Evolutionary conservation across 2,888 invertebrate genomes (phyloP).

Genomic region (Autographa gamma): DNA sequence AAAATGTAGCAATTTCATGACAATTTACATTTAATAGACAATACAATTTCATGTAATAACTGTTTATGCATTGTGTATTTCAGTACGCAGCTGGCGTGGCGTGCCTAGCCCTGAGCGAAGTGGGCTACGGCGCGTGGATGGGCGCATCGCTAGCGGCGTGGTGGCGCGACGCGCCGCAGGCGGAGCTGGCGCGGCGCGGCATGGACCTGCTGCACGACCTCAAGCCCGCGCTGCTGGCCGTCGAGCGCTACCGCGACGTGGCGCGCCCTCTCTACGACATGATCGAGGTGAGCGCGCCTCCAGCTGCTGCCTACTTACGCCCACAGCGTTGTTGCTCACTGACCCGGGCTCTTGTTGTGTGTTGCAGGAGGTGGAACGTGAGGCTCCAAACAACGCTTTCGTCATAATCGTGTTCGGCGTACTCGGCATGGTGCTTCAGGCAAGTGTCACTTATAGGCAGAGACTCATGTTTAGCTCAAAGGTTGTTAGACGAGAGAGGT

Average conservation of each 20-base stretch:
- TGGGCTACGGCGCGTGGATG: slow-evolving; percentile 86
- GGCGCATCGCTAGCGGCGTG: slow-evolving; percentile 80
- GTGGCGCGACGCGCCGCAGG: slow-evolving; percentile 83
- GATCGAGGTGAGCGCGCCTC: slow-evolving; percentile 73
- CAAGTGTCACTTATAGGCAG: slow-evolving; percentile 32
- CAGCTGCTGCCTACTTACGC: not conserved
- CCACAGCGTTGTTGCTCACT: not conserved
- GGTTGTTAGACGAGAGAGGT: not conserved
- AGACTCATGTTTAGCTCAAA: not conserved
- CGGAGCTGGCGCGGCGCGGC: slow-evolving; percentile 83
- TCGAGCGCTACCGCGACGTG: slow-evolving; percentile 80
- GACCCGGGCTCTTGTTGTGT: slow-evolving; percentile 1
- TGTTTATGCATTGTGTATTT: not conserved
- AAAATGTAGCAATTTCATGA: too few species aligned
- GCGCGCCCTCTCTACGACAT: slow-evolving; percentile 81
- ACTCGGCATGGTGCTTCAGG: slow-evolving; percentile 79
- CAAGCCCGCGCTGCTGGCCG: slow-evolving; percentile 84
- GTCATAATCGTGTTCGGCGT: slow-evolving; percentile 79
- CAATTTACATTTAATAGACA: too few species aligned
- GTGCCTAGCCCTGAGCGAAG: slow-evolving; percentile 79
- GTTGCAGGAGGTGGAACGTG: slow-evolving; percentile 83
- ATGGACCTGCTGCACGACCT: slow-evolving; percentile 84
- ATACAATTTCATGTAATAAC: not conserved
- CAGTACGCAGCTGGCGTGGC: slow-evolving; percentile 81
- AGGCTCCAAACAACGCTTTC: slow-evolving; percentile 84